phyloP scores from a whole-genome alignment of 2,797 vertebrate genomes.

The Molossus alvarezi region DNA sequence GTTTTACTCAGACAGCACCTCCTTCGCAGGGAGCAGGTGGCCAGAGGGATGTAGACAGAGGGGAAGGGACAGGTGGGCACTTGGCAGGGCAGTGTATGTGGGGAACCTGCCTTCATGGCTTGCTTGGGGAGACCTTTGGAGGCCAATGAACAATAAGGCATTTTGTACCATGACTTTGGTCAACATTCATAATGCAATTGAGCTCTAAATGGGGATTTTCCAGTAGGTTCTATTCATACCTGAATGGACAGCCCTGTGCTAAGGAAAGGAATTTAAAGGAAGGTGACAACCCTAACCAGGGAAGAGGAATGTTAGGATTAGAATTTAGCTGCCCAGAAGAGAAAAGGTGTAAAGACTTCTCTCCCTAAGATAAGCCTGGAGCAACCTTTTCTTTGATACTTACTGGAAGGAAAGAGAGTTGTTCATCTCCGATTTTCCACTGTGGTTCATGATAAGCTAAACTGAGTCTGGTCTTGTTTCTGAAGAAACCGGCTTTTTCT shows the following conservation, averaged over 20 bases:
- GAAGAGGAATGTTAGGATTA: not conserved
- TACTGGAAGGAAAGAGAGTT: not conserved
- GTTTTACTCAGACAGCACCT: not conserved
- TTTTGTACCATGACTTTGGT: slow-evolving; percentile 22
- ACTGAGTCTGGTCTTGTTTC: slow-evolving; percentile 75
- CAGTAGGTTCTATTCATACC: not conserved
- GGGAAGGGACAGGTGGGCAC: not conserved
- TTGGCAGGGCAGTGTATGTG: not conserved
- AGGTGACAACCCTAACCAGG: not conserved
- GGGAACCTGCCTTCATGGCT: not conserved
- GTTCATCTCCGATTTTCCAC: not conserved
- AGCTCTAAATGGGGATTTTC: not conserved
- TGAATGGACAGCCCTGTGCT: not conserved
- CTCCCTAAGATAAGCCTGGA: not conserved
- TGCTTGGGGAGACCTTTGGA: not conserved
- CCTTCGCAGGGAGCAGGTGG: not conserved
- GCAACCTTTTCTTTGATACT: not conserved
- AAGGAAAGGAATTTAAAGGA: not conserved
- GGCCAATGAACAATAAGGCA: not conserved
- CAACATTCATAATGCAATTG: not conserved
- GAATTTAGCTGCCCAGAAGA: not conserved
- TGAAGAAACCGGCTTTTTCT: slow-evolving; percentile 98
- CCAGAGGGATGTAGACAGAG: not conserved
- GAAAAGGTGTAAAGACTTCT: not conserved
- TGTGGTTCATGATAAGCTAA: slow-evolving; percentile 61